These are phyloP conservation scores for Sarcophilus harrisii DNA, from an alignment of 2,797 vertebrate species.

Conservation along the genomic window DNA sequence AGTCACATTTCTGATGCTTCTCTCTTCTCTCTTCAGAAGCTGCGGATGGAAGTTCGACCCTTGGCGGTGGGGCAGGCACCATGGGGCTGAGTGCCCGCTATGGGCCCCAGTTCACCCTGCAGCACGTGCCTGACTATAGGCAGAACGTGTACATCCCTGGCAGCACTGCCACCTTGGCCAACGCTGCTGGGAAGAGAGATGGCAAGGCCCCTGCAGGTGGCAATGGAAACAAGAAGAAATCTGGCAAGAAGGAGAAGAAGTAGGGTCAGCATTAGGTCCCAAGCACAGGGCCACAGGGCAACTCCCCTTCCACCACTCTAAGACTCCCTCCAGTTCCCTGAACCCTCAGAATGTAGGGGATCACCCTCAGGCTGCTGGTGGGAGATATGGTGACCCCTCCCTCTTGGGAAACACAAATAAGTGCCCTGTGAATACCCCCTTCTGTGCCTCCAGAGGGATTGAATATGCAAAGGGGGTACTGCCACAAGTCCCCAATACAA, in stretches of 20 bases:
- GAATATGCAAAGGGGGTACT: constrained; percentile 83
- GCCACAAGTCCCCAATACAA: constrained; percentile 65
- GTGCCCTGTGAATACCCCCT: constrained; percentile 85
- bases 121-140: constrained; percentile 98
- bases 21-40: constrained; percentile 87
- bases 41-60: constrained; percentile 91
- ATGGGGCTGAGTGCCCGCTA: constrained; percentile 98
- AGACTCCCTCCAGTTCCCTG: constrained; percentile 72
- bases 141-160: constrained; percentile 99
- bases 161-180: constrained; percentile 96
- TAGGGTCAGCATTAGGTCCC: constrained; percentile 83
- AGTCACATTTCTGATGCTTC: constrained; percentile 29
- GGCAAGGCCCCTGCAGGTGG: constrained; percentile 87
- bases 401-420: constrained; percentile 80
- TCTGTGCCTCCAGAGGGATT: constrained; percentile 69
- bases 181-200: constrained; percentile 89
- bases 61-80: constrained; percentile 93
- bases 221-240: constrained; percentile 97
- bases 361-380: constrained; percentile 66
- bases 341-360: constrained; percentile 67
- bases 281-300: constrained; percentile 79
- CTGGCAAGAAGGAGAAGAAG: constrained; percentile 98
- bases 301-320: constrained; percentile 81
- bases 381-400: constrained; percentile 66
- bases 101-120: constrained; percentile 97